These are phyloP conservation scores for Drosophila atripex DNA, from an alignment of 2,888 invertebrate species.

Conservation along the genomic window DNA sequence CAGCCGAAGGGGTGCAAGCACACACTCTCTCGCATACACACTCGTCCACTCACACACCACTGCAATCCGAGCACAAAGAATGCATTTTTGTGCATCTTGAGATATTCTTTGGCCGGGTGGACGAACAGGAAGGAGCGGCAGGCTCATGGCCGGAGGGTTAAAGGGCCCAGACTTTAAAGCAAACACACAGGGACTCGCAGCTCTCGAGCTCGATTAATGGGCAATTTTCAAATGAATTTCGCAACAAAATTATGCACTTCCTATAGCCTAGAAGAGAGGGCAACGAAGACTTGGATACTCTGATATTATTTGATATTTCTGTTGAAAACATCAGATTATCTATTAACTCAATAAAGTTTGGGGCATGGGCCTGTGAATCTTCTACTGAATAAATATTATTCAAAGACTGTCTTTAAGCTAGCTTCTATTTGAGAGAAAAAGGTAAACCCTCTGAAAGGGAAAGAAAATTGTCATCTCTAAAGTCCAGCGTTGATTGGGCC, in stretches of 20 bases:
- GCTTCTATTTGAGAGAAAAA: background rate
- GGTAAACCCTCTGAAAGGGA: conserved; percentile 7
- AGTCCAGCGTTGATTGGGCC: conserved; percentile 63
- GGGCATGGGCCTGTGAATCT: too few relatives aligned
- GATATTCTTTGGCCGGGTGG: conserved; percentile 39
- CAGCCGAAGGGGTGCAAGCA: conserved; percentile 70
- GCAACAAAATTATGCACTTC: conserved; percentile 68
- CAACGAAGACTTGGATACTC: background rate
- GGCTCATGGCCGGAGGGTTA: conserved; percentile 23
- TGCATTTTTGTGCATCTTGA: conserved; percentile 78
- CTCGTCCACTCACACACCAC: conserved; percentile 24
- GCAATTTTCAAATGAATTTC: conserved; percentile 52
- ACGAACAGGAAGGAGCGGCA: conserved; percentile 23
- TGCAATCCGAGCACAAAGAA: conserved; percentile 62
- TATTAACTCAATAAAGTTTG: background rate
- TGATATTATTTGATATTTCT: background rate
- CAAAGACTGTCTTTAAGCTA: background rate
- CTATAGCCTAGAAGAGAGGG: conserved; percentile 21
- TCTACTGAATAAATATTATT: too few relatives aligned
- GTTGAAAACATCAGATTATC: too few relatives aligned
- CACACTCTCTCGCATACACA: conserved; percentile 25
- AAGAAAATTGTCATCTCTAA: conserved; percentile 23
- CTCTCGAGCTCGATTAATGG: conserved; percentile 51
- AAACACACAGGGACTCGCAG: background rate
- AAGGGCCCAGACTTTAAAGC: conserved; percentile 27